Percentiles rank a stretch among this genome's conserved stretches.
These are phyloP conservation scores for Jordanella pulchra DNA, from an alignment of 2,797 vertebrate species.

Conservation along the genomic window DNA sequence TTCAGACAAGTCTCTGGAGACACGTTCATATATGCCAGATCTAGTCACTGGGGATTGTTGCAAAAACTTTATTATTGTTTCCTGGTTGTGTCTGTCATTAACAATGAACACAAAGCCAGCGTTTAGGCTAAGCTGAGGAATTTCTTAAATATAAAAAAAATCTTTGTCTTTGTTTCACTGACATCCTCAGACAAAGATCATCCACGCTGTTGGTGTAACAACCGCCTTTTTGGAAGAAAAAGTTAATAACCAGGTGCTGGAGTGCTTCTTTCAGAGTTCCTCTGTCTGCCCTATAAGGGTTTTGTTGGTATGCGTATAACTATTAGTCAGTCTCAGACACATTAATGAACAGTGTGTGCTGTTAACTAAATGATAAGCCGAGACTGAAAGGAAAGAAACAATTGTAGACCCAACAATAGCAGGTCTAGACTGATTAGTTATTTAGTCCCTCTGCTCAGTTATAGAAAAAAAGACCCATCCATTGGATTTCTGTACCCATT, in stretches of 20 bases:
- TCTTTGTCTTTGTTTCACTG: slow-evolving; percentile 20
- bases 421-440: slow-evolving; percentile 57
- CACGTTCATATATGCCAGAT: slow-evolving; percentile 11
- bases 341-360: slow-evolving; percentile 48
- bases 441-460: slow-evolving; percentile 24
- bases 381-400: slow-evolving; percentile 31
- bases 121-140: slow-evolving; percentile 6
- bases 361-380: slow-evolving; percentile 39
- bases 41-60: slow-evolving; percentile 9
- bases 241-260: slow-evolving; percentile 63
- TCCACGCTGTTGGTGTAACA: slow-evolving; percentile 12
- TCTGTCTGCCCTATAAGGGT: slow-evolving; percentile 33
- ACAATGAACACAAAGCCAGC: slow-evolving; percentile 6
- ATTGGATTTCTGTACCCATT: slow-evolving; percentile 11
- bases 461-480: slow-evolving; percentile 4
- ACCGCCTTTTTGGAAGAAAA: slow-evolving; percentile 20
- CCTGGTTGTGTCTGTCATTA: slow-evolving; percentile 11
- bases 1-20: neutral
- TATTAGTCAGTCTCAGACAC: slow-evolving; percentile 52
- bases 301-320: slow-evolving; percentile 26
- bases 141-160: slow-evolving; percentile 31
- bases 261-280: slow-evolving; percentile 34
- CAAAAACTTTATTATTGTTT: slow-evolving; percentile 13
- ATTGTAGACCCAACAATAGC: slow-evolving; percentile 38
- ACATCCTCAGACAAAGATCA: slow-evolving; percentile 23